Evolutionary conservation across 2,888 invertebrate genomes (phyloP), one percentile per base, ranked within the genome.

Genomic region (Leptinotarsa juncta): DNA sequence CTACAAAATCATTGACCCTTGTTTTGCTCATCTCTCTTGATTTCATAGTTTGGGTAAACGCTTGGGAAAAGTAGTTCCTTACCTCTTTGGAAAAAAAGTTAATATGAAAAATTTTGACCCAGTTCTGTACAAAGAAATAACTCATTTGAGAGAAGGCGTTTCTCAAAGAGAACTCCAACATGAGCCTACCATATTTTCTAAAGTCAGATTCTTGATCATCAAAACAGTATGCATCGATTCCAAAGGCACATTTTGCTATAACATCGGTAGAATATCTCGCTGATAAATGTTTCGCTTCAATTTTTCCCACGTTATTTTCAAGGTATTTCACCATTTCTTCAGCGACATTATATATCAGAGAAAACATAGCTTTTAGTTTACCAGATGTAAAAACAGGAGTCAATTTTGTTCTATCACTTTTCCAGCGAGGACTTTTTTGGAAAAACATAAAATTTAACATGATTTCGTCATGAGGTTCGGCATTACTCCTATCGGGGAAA

Each of bases 341-440:
- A 10, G 73, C 70, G 42, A 65, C 42, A 23, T 74, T 55, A 32
- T 72, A 66, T 14, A 90, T 87, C n/a, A 89, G 81, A 0, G 87
- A 87, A 53, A 89, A 87, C 90, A 91, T 90, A 62, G 83, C 84
- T 81, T 89, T 91, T 72, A 92, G 84, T 83, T 91, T 91, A 16
- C 90, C 90, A 1, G 89, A 88, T 2, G 91, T 90, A 80, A 92
- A 89, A 0, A 90, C 89, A 0, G 91, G 91, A 0, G 90, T 89
- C 51, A 91, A 83, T 77, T 90, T 90, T 0, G 86, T 82, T n/a
- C 92, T 85, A 23, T 90, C 81, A 48, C 84, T 85, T 80, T 89
- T 90, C 92, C 92, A 92, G 3, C 88, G 86, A 0, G 89, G 88
- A 74, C 89, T 90, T 73, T 87, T 88, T 69, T 89, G 79, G 2